These are phyloP conservation scores for Drosophila biarmipes DNA, from an alignment of 1,140 invertebrate genomes.

Conservation along the genomic window DNA sequence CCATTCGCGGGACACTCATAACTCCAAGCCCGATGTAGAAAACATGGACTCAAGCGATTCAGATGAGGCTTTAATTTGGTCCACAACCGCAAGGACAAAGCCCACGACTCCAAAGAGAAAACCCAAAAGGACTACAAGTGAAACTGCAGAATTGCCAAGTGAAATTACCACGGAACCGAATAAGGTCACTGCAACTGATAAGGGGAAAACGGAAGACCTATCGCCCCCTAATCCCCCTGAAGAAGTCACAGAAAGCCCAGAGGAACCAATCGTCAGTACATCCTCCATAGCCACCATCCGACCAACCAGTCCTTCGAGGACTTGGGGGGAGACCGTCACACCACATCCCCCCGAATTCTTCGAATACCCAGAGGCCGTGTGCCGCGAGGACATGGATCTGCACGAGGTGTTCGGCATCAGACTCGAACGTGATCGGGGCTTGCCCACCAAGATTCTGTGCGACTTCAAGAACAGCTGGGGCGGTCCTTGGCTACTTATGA, in stretches of 20 bases:
- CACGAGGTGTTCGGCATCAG: conserved; percentile 59
- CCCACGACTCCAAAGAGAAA: neutral
- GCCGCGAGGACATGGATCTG: conserved; percentile 56
- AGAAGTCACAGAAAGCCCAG: neutral
- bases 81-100: neutral
- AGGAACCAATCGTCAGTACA: neutral
- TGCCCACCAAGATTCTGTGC: conserved; percentile 52
- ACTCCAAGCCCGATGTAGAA: neutral
- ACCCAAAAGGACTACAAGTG: neutral
- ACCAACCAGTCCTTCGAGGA: neutral
- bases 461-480: conserved; percentile 49
- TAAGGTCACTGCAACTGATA: too few relatives aligned
- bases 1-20: neutral
- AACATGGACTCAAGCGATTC: neutral
- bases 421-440: conserved; percentile 38
- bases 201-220: neutral
- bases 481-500: conserved; percentile 70
- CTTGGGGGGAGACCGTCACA: conserved; percentile 10
- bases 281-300: neutral
- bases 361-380: conserved; percentile 46
- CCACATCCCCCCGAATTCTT: conserved; percentile 50
- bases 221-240: neutral
- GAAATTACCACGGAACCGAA: conserved; percentile 8
- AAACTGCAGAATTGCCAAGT: neutral
- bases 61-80: neutral